phyloP scores from a whole-genome alignment of 2,113 vertebrate species.

The Brachionichthys hirsutus region DNA sequence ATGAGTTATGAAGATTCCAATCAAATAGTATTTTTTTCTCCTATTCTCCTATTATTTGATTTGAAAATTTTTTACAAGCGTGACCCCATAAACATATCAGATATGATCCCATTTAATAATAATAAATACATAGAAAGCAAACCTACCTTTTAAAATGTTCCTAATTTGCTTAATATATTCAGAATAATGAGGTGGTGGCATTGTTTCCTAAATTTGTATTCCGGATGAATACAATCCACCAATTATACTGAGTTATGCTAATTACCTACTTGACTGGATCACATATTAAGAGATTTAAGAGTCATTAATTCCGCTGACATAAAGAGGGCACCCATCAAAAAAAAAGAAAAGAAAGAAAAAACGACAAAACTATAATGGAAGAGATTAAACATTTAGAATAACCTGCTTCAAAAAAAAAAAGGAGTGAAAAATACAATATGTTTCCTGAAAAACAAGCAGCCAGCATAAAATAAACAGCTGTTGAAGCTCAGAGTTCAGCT shows the following conservation, averaged over 20 bases:
- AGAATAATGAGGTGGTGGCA: conserved; percentile 19
- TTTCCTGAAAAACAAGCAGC: not conserved
- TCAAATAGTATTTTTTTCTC: too few relatives aligned
- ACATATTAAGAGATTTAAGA: conserved; percentile 48
- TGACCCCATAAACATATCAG: too few relatives aligned
- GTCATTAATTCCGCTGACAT: conserved; percentile 41
- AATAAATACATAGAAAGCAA: not conserved
- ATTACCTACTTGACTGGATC: conserved; percentile 55
- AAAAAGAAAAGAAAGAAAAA: not conserved
- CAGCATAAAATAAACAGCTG: not conserved
- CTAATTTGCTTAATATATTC: conserved; percentile 45
- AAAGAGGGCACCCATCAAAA: conserved; percentile 28
- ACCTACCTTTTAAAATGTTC: not conserved
- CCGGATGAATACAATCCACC: conserved; percentile 25
- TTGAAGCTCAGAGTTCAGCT: not conserved
- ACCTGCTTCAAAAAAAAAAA: not conserved
- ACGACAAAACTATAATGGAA: conserved; percentile 8
- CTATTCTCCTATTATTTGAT: not conserved
- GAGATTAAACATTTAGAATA: conserved; percentile 3
- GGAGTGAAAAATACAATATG: not conserved
- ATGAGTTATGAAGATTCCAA: too few relatives aligned
- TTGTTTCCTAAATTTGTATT: conserved; percentile 50
- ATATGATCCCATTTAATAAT: too few relatives aligned
- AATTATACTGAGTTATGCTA: conserved; percentile 56
- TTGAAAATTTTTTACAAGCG: not conserved